A percentile compares a stretch with the other conserved stretches of the same genome.
Conservation (phyloP, 2,113 vertebrate species). For the Apaloderma vittatum region DNA sequence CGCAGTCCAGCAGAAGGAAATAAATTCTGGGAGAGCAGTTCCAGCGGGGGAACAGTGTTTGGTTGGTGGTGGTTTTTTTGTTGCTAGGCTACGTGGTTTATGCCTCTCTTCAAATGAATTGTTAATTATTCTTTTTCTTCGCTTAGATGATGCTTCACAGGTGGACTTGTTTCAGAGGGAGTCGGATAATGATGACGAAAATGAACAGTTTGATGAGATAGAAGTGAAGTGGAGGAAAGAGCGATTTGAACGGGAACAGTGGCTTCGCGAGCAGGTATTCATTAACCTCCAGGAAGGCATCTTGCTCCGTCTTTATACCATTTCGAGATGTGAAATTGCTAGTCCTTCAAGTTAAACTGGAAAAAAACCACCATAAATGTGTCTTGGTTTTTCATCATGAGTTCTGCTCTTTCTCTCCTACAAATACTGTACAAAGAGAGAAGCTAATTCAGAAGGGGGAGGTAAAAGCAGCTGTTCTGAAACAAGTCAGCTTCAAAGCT, state of each 20-base stretch:
- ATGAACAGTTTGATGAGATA: constrained; percentile 85
- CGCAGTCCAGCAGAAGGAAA: neutral
- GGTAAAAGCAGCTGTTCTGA: neutral
- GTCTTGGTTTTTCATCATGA: neutral
- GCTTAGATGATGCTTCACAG: constrained; percentile 82
- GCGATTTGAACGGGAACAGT: constrained; percentile 92
- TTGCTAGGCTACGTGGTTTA: neutral
- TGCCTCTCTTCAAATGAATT: neutral
- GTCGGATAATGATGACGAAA: constrained; percentile 84
- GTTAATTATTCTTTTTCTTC: neutral
- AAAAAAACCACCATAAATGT: neutral
- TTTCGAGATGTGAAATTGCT: neutral
- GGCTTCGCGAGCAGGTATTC: constrained; percentile 92
- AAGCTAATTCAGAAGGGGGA: neutral
- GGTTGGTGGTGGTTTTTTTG: neutral
- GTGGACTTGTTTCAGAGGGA: constrained; percentile 79
- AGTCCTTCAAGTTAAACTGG: neutral
- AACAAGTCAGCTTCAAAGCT: neutral
- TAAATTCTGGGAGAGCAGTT: neutral
- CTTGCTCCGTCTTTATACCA: neutral
- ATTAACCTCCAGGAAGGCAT: neutral
- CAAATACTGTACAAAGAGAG: neutral
- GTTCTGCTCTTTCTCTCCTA: neutral
- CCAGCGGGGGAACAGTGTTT: too few relatives aligned
- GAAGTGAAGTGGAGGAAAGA: constrained; percentile 92